Evolutionary conservation across 2,888 invertebrate species (phyloP).

Genomic region (Drosophila peninsularis): DNA sequence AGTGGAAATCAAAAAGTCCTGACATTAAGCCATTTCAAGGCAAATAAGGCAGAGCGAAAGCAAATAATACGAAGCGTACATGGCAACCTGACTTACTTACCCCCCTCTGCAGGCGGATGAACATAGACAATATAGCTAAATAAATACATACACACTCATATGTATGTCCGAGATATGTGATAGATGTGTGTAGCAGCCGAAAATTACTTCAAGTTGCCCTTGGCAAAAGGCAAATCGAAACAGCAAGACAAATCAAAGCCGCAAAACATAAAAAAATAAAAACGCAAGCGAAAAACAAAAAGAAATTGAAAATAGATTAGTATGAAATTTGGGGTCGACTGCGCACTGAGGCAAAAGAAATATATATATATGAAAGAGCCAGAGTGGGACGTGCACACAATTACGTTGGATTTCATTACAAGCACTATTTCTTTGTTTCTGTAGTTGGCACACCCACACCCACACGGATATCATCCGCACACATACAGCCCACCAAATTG

Average conservation of each 20-base stretch:
- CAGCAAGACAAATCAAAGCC: conserved; percentile 54
- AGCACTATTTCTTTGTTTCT: conserved; percentile 44
- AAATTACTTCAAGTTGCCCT: conserved; percentile 17
- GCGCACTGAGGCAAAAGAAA: not conserved
- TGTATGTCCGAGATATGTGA: not conserved
- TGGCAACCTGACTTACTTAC: conserved; percentile 10
- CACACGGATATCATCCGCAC: not conserved
- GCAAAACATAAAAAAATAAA: conserved; percentile 19
- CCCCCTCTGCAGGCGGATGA: conserved; percentile 10
- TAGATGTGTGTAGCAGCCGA: conserved; percentile 11
- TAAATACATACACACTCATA: not conserved
- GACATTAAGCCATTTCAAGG: conserved; percentile 21
- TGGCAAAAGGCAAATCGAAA: conserved; percentile 38
- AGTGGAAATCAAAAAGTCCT: conserved; percentile 12
- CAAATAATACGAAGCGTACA: conserved; percentile 27
- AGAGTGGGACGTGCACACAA: conserved; percentile 44
- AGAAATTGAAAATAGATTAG: conserved; percentile 2
- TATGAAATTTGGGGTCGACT: not conserved
- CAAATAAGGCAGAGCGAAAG: conserved; percentile 36
- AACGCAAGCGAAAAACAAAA: conserved; percentile 11
- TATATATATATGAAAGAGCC: not conserved
- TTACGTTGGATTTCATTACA: conserved; percentile 66
- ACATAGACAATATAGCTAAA: not conserved
- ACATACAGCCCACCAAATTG: conserved; percentile 36
- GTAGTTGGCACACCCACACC: not conserved